Conservation (phyloP, 2,113 vertebrate species). For the Callithrix jacchus region DNA sequence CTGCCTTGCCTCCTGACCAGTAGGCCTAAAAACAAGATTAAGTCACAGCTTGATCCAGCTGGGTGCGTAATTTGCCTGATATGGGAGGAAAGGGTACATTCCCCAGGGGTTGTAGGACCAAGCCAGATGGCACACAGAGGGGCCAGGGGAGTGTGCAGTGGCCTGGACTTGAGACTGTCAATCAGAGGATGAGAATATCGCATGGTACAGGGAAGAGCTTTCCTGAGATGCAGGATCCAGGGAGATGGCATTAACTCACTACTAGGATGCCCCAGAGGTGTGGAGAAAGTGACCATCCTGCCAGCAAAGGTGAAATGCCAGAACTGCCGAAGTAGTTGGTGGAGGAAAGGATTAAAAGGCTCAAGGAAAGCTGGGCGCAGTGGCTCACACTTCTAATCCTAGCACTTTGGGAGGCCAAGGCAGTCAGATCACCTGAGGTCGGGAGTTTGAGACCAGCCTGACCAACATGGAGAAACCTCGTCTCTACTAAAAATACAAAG, state of each 20-base stretch:
- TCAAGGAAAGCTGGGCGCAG: no score
- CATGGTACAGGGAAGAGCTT: no score
- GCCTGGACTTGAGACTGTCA: neutral
- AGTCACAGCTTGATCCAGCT: neutral
- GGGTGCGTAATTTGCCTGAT: neutral
- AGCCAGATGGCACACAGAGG: neutral
- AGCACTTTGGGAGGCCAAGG: no score
- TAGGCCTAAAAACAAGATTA: neutral
- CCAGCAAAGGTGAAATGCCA: neutral
- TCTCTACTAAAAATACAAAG: no score
- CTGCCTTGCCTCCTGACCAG: neutral
- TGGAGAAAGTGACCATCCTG: neutral
- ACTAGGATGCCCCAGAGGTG: neutral
- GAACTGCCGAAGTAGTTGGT: neutral
- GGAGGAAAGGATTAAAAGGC: neutral
- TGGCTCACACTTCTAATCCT: no score
- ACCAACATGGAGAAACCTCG: no score
- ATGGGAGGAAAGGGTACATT: neutral
- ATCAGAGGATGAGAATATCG: neutral
- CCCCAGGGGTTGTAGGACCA: neutral
- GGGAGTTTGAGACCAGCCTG: no score
- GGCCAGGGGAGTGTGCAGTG: neutral
- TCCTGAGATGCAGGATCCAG: neutral
- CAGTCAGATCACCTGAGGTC: no score
- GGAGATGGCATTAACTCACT: neutral